Evolutionary conservation across 2,797 vertebrate genomes (phyloP), one percentile per base, ranked within the genome.

Genomic region (Sebastes oblongus): DNA sequence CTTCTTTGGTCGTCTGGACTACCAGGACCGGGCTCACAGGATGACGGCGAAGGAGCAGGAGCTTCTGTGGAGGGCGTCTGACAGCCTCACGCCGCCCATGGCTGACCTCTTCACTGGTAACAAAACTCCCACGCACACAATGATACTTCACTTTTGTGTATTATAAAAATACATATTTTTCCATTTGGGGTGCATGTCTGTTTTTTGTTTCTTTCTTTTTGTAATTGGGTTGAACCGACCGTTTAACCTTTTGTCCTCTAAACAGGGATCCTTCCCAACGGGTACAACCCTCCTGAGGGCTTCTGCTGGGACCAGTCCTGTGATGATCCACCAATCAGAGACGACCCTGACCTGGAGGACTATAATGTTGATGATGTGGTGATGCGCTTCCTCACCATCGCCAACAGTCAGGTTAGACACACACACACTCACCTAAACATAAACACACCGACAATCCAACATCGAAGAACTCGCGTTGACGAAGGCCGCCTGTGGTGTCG

Each of bases 251-350:
- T 46, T n/a, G 46, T 8, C 46, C 18, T 52, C 20, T n/a, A 20
- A 14, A 32, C 83, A 98, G 98, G 97, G 54, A 96, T 98, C 81
- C 96, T 99, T 4, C 97, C 97, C 29, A 98, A 99, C 6, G 78
- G 89, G 0, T 98, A 98, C 87, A 95, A 96, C 87, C 98, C 98
- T 0, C 98, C 98, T 0, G 1, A 66, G 0, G 87, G 95, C 5
- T 96, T 98, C 91, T 98, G 98, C 90, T 98, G 98, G 98, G 98
- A 98, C 75, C 94, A 96, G 87, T 89, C 87, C 4, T 99, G 98
- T 72, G 24, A 78, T 0, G 97, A 98, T 72, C 71, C 87, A 2
- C 97, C 98, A 0, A 92, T 99, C 74, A 96, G 96, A 84, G 98
- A 98, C 0, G 96, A 97, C 85, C 95, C 93, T 0, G 78, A 89